A percentile compares a stretch with the other conserved stretches of the same genome.
Conservation (phyloP, 1,140 invertebrate species). For the Luehdorfia chinensis region DNA sequence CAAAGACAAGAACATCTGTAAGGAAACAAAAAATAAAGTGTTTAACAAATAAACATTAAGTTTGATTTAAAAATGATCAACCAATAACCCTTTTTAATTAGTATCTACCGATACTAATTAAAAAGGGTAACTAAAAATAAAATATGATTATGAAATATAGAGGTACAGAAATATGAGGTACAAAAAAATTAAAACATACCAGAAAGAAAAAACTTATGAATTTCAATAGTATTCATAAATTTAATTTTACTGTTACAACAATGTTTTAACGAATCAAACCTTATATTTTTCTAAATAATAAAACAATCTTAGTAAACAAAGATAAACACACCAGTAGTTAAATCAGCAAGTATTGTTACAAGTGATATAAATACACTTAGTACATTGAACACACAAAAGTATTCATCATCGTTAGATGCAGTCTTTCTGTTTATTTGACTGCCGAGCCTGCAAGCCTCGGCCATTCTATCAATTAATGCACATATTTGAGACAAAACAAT, state of each 20-base stretch:
- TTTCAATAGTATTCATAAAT: no score
- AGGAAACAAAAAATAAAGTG: constrained; percentile 28
- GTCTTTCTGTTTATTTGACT: constrained; percentile 45
- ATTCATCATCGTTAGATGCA: constrained; percentile 54
- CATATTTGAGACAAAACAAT: constrained; percentile 21
- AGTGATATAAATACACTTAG: constrained; percentile 70
- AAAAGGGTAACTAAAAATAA: no score
- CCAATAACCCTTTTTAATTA: no score
- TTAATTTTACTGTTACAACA: no score
- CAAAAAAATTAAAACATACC: no score
- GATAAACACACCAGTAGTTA: constrained; percentile 54
- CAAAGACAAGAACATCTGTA: constrained; percentile 67
- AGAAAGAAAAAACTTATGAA: no score
- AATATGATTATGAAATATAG: no score
- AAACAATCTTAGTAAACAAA: neutral
- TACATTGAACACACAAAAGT: constrained; percentile 65
- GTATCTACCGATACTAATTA: no score
- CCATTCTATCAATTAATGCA: constrained; percentile 48
- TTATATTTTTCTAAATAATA: constrained; percentile 9
- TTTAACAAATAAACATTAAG: no score
- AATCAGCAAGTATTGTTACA: constrained; percentile 66
- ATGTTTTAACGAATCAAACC: no score
- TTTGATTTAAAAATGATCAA: no score
- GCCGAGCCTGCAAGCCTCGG: constrained; percentile 62
- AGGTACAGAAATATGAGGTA: no score